phyloP scores from a whole-genome alignment of 1,140 invertebrate genomes.

The Brachionus rotundiformis region DNA sequence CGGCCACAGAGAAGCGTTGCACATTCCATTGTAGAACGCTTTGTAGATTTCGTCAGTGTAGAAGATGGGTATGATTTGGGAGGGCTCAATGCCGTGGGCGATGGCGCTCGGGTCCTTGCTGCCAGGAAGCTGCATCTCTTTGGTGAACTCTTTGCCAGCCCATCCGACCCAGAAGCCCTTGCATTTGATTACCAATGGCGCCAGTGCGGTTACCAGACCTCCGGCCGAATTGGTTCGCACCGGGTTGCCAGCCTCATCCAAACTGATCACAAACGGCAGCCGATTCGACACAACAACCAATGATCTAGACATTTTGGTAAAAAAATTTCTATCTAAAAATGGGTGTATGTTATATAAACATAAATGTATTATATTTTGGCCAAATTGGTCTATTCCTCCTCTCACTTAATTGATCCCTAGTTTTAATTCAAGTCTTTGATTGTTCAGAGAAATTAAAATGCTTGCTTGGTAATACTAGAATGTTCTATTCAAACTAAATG shows the following conservation, averaged over 20 bases:
- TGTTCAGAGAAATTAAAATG: background rate
- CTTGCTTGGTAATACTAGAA: background rate
- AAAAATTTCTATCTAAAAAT: background rate
- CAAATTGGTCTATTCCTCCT: background rate
- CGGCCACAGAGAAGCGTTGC: slow-evolving; percentile 87
- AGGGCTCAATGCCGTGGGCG: slow-evolving; percentile 73
- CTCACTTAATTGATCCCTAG: background rate
- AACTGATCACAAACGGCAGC: slow-evolving; percentile 6
- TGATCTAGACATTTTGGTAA: slow-evolving; percentile 25
- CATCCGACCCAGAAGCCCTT: slow-evolving; percentile 85
- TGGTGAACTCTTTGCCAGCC: slow-evolving; percentile 73
- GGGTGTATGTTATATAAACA: background rate
- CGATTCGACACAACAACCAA: slow-evolving; percentile 43
- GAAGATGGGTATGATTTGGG: slow-evolving; percentile 76
- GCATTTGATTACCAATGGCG: slow-evolving; percentile 79
- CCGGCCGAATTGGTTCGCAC: slow-evolving; percentile 62
- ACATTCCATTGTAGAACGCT: slow-evolving; percentile 85
- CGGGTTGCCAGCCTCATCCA: background rate
- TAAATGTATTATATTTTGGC: no score
- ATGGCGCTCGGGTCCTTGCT: slow-evolving; percentile 81
- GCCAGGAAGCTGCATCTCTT: slow-evolving; percentile 75
- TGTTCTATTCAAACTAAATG: background rate
- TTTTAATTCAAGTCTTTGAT: background rate
- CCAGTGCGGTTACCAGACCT: slow-evolving; percentile 83
- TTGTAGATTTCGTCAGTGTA: slow-evolving; percentile 75